A percentile compares a stretch with the other conserved stretches of the same genome.
Evolutionary conservation across 2,797 vertebrate genomes (phyloP).

Genomic region (Anabacerthia variegaticeps): DNA sequence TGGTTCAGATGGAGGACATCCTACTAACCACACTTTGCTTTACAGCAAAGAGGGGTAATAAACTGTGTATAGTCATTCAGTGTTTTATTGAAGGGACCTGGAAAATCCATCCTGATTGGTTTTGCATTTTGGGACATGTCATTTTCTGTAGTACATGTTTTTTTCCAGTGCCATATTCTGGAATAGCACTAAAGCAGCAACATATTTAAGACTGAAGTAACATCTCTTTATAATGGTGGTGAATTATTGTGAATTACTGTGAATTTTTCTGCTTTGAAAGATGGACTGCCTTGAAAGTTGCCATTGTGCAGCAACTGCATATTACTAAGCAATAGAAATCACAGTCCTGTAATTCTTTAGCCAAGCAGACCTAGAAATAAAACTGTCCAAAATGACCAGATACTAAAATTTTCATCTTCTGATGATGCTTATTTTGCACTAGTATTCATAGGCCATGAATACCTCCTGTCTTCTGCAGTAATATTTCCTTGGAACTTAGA

Average conservation of each 20-base stretch:
- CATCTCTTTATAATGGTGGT: neutral
- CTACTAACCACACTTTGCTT: conserved; percentile 84
- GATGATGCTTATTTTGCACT: neutral
- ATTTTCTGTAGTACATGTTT: neutral
- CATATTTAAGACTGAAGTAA: neutral
- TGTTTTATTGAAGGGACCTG: neutral
- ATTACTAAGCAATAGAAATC: neutral
- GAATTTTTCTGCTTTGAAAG: neutral
- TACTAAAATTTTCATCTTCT: neutral
- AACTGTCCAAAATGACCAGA: neutral
- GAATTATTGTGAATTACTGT: neutral
- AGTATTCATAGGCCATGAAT: neutral
- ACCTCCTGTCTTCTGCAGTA: neutral
- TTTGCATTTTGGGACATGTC: neutral
- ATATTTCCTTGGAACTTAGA: neutral
- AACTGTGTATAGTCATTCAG: neutral
- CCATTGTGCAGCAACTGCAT: neutral
- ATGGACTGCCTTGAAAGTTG: neutral
- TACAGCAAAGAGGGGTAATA: conserved; percentile 90
- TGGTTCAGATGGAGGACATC: conserved; percentile 81
- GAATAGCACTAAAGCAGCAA: neutral
- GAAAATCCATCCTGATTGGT: neutral
- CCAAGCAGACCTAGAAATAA: neutral
- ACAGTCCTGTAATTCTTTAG: neutral
- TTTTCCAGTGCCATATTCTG: neutral